Evolutionary conservation across 2,113 vertebrate species (phyloP).

Genomic region (Gopherus flavomarginatus): DNA sequence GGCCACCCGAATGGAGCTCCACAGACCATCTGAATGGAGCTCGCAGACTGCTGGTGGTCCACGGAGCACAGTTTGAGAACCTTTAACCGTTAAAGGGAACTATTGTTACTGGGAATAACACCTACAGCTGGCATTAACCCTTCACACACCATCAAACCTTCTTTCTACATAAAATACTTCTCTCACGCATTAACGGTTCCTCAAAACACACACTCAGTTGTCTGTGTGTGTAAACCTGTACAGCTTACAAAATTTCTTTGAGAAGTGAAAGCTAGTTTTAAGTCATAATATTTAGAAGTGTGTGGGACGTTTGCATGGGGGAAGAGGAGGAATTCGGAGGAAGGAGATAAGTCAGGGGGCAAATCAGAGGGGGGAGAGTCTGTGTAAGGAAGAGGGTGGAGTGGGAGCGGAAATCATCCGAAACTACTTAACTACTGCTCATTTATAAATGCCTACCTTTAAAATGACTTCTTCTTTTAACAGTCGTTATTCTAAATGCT

Average conservation of each 20-base stretch:
- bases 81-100: slow-evolving; percentile 6
- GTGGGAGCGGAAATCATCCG: slow-evolving; percentile 9
- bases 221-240: slow-evolving; percentile 10
- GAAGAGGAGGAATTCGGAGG: neutral
- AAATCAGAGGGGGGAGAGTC: neutral
- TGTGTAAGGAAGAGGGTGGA: neutral
- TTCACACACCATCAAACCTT: neutral
- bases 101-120: neutral
- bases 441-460: slow-evolving; percentile 64
- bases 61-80: neutral
- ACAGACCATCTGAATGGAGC: no score
- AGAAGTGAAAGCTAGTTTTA: slow-evolving; percentile 32
- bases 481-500: slow-evolving; percentile 46
- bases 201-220: slow-evolving; percentile 39
- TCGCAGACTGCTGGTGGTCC: no score
- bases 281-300: neutral
- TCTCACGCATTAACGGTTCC: slow-evolving; percentile 52
- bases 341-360: neutral
- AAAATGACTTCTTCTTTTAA: slow-evolving; percentile 64
- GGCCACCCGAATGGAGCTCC: no score
- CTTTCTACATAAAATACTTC: neutral
- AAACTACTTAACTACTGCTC: slow-evolving; percentile 27
- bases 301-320: neutral
- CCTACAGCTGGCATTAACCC: neutral
- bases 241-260: neutral